phyloP scores from a whole-genome alignment of 2,113 vertebrate genomes.

The Cyanistes caeruleus region DNA sequence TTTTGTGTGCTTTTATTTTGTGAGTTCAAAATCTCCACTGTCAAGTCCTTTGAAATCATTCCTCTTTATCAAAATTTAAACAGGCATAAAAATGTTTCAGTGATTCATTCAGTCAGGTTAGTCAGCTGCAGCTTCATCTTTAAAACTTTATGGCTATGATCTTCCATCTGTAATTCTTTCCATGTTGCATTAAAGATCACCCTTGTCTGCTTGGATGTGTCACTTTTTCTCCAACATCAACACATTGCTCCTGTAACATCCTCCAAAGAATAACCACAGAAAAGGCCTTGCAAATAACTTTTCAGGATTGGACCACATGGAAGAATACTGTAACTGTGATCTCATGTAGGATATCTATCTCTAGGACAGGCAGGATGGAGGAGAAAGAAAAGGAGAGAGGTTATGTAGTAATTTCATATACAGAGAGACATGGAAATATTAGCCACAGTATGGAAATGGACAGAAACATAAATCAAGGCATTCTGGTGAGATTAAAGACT shows the following conservation, averaged over 20 bases:
- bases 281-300: not conserved
- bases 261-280: not conserved
- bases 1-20: not conserved
- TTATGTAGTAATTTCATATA: not conserved
- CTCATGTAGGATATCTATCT: not conserved
- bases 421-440: not conserved
- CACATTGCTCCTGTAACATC: not conserved
- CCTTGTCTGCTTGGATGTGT: not conserved
- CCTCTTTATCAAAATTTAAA: slow-evolving; percentile 44
- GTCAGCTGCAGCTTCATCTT: not conserved
- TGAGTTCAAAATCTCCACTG: not conserved
- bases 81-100: not conserved
- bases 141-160: not conserved
- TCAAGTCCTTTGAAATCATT: slow-evolving; percentile 4
- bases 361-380: not conserved
- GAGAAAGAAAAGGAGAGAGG: not conserved
- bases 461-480: slow-evolving; percentile 19
- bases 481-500: not conserved
- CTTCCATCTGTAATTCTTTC: slow-evolving; percentile 14
- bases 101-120: slow-evolving; percentile 7
- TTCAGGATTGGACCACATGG: not conserved
- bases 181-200: not conserved
- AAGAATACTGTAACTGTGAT: not conserved
- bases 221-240: not conserved
- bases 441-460: not conserved